These are phyloP conservation scores for Callyntrura guangdongensis DNA, from an alignment of 2,888 invertebrate species.

Conservation along the genomic window DNA sequence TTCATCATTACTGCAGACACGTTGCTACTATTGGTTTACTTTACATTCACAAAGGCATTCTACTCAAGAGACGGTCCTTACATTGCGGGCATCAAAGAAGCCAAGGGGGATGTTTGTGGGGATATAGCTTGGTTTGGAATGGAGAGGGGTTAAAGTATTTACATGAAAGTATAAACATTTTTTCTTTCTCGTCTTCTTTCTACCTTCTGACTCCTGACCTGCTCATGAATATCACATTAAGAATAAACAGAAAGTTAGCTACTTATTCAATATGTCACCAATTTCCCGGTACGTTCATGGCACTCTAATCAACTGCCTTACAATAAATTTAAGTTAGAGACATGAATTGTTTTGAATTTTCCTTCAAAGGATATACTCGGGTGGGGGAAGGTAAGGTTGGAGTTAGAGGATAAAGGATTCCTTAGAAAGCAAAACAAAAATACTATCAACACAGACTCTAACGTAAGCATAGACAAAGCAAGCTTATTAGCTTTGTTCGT, in stretches of 20 bases:
- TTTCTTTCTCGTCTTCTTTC: not conserved
- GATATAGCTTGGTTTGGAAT: not conserved
- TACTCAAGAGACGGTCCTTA: not conserved
- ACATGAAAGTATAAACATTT: not conserved
- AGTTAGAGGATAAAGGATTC: not conserved
- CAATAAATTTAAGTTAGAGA: conserved; percentile 53
- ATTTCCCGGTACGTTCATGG: not conserved
- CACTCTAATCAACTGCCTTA: conserved; percentile 53
- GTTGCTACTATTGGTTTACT: no score
- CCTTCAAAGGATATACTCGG: conserved; percentile 25
- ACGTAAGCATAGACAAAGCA: not conserved
- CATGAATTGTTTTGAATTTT: conserved; percentile 34
- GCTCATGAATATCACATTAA: conserved; percentile 35
- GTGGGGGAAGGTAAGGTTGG: not conserved
- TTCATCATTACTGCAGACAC: no score
- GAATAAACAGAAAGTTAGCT: not conserved
- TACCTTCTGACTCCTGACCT: not conserved
- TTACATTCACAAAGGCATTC: not conserved
- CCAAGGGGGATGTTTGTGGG: not conserved
- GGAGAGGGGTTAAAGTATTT: not conserved
- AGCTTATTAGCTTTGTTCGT: conserved; percentile 24
- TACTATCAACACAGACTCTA: not conserved
- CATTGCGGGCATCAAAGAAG: not conserved
- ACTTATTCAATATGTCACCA: conserved; percentile 6
- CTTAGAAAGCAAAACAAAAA: not conserved